phyloP scores from a whole-genome alignment of 2,888 invertebrate genomes.

The Lepidocyrtoides sp. region DNA sequence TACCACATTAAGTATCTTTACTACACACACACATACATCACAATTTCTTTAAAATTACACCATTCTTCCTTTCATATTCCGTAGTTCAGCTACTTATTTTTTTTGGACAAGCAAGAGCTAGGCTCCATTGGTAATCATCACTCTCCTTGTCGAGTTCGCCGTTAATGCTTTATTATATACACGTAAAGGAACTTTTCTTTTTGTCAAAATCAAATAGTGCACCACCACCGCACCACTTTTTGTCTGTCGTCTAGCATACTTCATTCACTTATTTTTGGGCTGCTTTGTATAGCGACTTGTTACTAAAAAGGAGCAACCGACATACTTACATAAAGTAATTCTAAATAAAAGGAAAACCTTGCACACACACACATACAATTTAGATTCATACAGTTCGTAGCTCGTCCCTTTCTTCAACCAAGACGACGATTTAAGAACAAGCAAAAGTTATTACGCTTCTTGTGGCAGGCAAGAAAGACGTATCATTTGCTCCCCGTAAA shows the following conservation, averaged over 20 bases:
- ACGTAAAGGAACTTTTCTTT: too few relatives aligned
- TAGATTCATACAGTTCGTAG: conserved; percentile 50
- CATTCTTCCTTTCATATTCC: conserved; percentile 42
- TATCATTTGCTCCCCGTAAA: conserved; percentile 74
- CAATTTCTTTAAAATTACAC: conserved; percentile 52
- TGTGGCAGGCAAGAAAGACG: conserved; percentile 64
- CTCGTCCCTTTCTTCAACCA: conserved; percentile 33
- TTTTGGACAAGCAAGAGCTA: background rate
- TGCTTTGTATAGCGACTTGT: background rate
- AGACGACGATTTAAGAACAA: conserved; percentile 34
- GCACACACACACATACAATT: background rate
- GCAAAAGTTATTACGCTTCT: conserved; percentile 35
- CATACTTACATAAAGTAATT: background rate
- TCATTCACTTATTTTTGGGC: too few relatives aligned
- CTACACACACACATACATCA: conserved; percentile 40
- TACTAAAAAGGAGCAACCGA: conserved; percentile 38
- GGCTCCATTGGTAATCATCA: conserved; percentile 65
- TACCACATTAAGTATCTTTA: conserved; percentile 4
- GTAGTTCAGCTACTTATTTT: conserved; percentile 19
- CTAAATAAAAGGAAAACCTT: background rate
- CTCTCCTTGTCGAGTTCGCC: conserved; percentile 31
- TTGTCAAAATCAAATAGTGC: conserved; percentile 54
- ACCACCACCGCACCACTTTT: background rate
- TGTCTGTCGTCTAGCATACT: conserved; percentile 29
- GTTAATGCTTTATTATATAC: conserved; percentile 61